phyloP scores from a whole-genome alignment of 2,113 vertebrate genomes.

The Indri indri region DNA sequence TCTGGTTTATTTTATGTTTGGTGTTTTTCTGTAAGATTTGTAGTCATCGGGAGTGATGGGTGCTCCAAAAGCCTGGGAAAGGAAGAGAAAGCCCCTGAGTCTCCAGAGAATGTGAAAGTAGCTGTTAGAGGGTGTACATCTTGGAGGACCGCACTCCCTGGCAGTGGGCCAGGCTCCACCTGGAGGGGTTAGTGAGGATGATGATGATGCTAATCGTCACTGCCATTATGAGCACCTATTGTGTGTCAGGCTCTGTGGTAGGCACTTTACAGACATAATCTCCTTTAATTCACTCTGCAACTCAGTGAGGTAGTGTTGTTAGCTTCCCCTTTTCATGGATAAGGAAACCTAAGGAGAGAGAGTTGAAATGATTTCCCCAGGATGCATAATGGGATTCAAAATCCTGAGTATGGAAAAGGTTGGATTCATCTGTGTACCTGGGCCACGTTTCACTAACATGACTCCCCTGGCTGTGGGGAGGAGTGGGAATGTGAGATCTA shows the following conservation, averaged over 20 bases:
- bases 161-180: background rate
- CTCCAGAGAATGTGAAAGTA: background rate
- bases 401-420: background rate
- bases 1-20: conserved; percentile 64
- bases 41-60: conserved; percentile 14
- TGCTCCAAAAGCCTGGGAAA: background rate
- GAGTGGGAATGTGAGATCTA: background rate
- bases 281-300: background rate
- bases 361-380: background rate
- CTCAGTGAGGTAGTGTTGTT: background rate
- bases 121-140: background rate
- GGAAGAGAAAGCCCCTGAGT: background rate
- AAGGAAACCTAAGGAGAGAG: background rate
- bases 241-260: background rate
- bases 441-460: background rate
- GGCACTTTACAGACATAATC: background rate
- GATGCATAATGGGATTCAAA: background rate
- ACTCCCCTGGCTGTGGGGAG: background rate
- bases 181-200: background rate
- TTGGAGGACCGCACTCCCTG: background rate
- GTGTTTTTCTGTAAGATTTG: conserved; percentile 53
- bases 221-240: background rate
- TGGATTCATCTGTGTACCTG: background rate
- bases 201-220: background rate
- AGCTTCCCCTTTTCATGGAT: background rate